Percentiles rank a stretch among this genome's conserved stretches.
Conservation (phyloP, 2,113 vertebrate genomes). For the Stomatorhinus ivindoensis region DNA sequence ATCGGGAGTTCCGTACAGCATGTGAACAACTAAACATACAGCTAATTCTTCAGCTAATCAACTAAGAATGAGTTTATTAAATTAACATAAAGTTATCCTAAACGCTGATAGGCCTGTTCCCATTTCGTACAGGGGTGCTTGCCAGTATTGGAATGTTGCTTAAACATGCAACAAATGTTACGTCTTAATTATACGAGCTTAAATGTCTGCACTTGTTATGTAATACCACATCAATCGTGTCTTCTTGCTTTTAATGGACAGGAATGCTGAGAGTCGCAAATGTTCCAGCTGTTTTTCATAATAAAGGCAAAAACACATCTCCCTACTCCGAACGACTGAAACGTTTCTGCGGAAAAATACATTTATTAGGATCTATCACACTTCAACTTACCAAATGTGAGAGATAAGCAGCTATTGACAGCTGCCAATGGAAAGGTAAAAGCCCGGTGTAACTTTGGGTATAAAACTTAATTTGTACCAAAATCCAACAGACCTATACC, state of each 20-base stretch:
- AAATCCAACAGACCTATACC: not conserved
- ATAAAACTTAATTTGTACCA: not conserved
- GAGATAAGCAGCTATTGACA: not conserved
- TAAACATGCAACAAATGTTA: not conserved
- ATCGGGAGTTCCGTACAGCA: not conserved
- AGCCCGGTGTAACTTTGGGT: not conserved
- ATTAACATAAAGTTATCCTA: not conserved
- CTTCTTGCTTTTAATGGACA: not conserved
- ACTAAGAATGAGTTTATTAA: not conserved
- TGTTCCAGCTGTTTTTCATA: not conserved
- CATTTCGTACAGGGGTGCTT: not conserved
- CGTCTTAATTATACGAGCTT: not conserved
- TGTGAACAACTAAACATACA: not conserved
- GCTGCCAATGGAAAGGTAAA: not conserved
- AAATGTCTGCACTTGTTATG: conserved; percentile 7
- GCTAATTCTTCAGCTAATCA: too few relatives aligned
- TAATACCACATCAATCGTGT: not conserved
- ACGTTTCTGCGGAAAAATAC: not conserved
- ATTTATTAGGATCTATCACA: not conserved
- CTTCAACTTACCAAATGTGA: not conserved
- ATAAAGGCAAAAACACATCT: not conserved
- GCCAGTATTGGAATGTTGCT: not conserved
- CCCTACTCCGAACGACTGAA: not conserved
- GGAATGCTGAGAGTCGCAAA: not conserved
- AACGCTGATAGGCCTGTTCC: not conserved